phyloP scores from a whole-genome alignment of 1,140 invertebrate species.

The Sycophaga agraensis region DNA sequence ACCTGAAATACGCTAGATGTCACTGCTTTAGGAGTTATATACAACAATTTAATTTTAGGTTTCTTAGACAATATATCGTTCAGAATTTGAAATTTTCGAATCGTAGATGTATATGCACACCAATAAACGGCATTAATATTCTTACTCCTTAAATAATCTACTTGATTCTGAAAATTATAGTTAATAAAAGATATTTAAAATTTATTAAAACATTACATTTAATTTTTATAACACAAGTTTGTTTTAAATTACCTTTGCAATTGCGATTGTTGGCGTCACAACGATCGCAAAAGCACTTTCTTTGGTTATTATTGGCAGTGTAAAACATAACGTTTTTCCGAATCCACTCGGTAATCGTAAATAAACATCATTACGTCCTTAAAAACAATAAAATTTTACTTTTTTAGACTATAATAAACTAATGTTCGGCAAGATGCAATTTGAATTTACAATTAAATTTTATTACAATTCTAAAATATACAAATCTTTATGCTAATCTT shows the following conservation, averaged over 20 bases:
- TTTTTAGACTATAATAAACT: no score
- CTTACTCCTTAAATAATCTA: constrained; percentile 67
- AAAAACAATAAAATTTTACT: no score
- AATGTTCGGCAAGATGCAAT: no score
- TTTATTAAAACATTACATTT: background rate
- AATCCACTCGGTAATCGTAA: constrained; percentile 92
- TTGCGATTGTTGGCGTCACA: constrained; percentile 86
- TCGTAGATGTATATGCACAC: constrained; percentile 44
- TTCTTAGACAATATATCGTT: constrained; percentile 44
- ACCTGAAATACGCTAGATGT: constrained; percentile 46
- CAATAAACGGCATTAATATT: constrained; percentile 46
- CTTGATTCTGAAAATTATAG: constrained; percentile 68
- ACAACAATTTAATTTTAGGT: constrained; percentile 49
- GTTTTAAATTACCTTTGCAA: constrained; percentile 60
- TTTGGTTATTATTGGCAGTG: constrained; percentile 78
- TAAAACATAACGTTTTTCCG: constrained; percentile 95
- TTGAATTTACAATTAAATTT: no score
- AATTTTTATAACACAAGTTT: background rate
- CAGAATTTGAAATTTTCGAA: constrained; percentile 42
- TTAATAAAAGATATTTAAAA: constrained; percentile 44
- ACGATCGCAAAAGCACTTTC: constrained; percentile 79
- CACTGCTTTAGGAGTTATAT: constrained; percentile 54
- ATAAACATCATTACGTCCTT: constrained; percentile 72
- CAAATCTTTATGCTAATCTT: no score
- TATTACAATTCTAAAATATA: no score